Evolutionary conservation across 2,113 vertebrate genomes (phyloP).

Genomic region (Chloropsis cyanopogon): DNA sequence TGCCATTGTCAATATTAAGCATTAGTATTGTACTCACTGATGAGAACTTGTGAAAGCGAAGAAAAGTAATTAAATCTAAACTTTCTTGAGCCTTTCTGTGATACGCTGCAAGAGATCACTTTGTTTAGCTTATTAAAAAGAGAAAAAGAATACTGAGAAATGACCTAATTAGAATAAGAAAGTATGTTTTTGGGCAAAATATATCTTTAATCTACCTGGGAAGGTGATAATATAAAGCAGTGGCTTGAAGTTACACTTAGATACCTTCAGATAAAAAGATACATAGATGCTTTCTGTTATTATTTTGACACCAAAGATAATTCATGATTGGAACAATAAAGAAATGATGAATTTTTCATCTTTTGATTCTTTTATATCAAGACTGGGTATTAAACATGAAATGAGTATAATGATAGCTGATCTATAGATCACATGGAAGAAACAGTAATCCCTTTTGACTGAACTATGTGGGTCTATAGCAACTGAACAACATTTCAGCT

Average conservation of each 20-base stretch:
- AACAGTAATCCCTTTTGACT: not conserved
- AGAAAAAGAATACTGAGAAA: not conserved
- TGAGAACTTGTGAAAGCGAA: not conserved
- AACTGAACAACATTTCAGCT: not conserved
- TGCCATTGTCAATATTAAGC: not conserved
- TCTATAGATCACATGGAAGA: not conserved
- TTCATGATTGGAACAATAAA: not conserved
- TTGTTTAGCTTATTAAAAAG: not conserved
- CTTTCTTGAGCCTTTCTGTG: not conserved
- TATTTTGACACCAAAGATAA: not conserved
- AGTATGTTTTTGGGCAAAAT: not conserved
- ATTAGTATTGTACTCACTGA: not conserved
- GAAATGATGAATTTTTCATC: not conserved
- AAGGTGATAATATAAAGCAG: not conserved
- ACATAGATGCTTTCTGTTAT: not conserved
- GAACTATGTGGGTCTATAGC: not conserved
- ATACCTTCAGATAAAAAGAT: not conserved
- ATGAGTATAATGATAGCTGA: not conserved
- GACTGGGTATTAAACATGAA: not conserved
- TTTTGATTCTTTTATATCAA: not conserved
- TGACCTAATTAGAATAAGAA: conserved; percentile 9
- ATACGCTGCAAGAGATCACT: not conserved
- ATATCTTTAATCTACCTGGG: not conserved
- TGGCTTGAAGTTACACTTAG: not conserved
- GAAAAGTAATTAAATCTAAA: not conserved